Conservation (phyloP, 2,113 vertebrate species). For the Probosciger aterrimus region DNA sequence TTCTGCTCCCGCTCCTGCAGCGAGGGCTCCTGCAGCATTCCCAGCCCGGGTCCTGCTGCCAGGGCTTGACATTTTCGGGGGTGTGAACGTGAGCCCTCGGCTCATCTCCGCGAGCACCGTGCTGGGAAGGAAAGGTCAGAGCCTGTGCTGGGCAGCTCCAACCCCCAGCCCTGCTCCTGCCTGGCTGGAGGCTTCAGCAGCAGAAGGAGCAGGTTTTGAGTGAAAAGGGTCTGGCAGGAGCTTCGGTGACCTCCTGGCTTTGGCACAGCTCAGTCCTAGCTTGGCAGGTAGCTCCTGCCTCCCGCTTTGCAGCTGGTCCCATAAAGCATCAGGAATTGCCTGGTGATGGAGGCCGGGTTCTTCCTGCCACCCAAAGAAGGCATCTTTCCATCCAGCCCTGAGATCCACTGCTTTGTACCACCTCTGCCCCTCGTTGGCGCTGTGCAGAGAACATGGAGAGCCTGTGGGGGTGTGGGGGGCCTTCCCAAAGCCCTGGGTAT, state of each 20-base stretch:
- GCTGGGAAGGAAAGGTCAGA: slow-evolving; percentile 49
- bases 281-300: background rate
- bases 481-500: background rate
- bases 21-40: background rate
- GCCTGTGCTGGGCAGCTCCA: background rate
- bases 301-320: background rate
- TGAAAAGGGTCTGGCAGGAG: background rate
- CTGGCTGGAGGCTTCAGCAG: background rate
- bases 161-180: background rate
- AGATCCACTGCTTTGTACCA: background rate
- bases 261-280: background rate
- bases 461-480: background rate
- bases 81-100: background rate
- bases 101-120: accelerated
- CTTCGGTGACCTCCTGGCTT: background rate
- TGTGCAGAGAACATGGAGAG: background rate
- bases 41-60: background rate
- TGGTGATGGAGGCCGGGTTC: background rate
- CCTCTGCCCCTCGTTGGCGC: background rate
- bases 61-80: slow-evolving; percentile 34
- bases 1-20: background rate
- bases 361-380: background rate
- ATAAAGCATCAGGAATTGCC: background rate
- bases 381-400: background rate
- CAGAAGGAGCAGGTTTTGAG: background rate